These are phyloP conservation scores for Felis catus DNA, from an alignment of 2,113 vertebrate genomes.

Conservation along the genomic window F.catus_Fca126_mat1.0 CM031414.1:124009501-124010000, in stretches of 20 bases:
- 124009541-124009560: neutral
- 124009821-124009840: conserved; percentile 1
- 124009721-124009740: neutral
- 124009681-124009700: neutral
- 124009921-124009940: neutral
- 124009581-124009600: neutral
- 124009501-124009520: neutral
- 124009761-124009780: neutral
- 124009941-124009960: neutral
- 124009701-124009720: neutral
- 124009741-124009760: neutral
- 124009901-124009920: neutral
- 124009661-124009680: neutral
- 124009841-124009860: neutral
- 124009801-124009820: neutral
- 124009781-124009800: conserved; percentile 3
- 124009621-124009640: neutral
- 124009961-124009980: neutral
- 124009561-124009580: neutral
- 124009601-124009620: neutral
- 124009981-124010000: neutral
- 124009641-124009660: neutral
- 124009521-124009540: neutral
- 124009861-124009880: neutral
- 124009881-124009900: neutral